Evolutionary conservation across 1,140 invertebrate genomes (phyloP).

Genomic region (Neodiprion pinetum): DNA sequence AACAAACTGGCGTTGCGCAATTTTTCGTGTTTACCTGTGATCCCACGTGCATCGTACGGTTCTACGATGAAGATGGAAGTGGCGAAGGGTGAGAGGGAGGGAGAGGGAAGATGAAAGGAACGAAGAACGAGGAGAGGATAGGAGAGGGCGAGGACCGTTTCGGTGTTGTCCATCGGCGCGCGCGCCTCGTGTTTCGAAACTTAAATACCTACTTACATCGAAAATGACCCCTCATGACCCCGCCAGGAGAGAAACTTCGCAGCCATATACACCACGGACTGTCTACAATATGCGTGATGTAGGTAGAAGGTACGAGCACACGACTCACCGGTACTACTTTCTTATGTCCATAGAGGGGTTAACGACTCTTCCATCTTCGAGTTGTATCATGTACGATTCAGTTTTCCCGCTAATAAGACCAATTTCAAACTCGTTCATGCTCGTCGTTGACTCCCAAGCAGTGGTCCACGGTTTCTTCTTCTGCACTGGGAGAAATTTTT

Average conservation of each 20-base stretch:
- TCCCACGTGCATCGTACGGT: background rate
- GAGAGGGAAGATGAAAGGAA: background rate
- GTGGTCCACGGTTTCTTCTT: no score
- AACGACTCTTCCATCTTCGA: no score
- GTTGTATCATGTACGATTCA: no score
- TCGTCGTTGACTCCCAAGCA: no score
- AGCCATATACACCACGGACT: background rate
- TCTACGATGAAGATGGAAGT: background rate
- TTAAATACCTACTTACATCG: background rate
- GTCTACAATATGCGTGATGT: background rate
- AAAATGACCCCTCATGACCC: slow-evolving; percentile 11
- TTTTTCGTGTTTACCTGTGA: background rate
- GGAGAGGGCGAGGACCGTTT: background rate
- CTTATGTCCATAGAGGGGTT: no score
- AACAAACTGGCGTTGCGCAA: background rate
- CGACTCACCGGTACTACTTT: background rate
- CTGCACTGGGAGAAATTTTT: no score
- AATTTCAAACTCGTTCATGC: no score
- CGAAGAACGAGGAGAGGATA: no score
- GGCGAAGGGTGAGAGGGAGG: background rate
- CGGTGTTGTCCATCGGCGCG: background rate
- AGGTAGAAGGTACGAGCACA: background rate
- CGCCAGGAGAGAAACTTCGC: background rate
- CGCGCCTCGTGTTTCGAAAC: slow-evolving; percentile 12
- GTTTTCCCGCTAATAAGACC: no score